Evolutionary conservation across 1,140 invertebrate genomes (phyloP), one percentile per base, ranked within the genome.

Genomic region (Augochlora pura): DNA sequence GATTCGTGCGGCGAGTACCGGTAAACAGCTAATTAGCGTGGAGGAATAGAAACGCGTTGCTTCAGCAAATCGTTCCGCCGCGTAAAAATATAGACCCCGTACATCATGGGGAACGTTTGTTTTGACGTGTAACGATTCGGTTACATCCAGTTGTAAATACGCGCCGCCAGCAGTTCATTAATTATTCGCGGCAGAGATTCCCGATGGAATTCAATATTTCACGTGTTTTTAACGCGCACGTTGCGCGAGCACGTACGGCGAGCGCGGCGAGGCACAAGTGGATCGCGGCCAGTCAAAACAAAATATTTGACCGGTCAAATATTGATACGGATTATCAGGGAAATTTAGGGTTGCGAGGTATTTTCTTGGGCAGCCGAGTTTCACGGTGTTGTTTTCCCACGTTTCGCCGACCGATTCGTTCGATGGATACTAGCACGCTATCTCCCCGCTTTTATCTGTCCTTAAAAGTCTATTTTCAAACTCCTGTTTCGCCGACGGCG

Each of bases 321-420:
- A 62, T 62, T 27, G 60, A 27, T 32, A 32, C 5, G 25, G 16
- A 62, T 16, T 62, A 62, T 62, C 25, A 25, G 14, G 25, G 54
- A 9, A 62, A 62, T 18, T 38, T 63, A 59, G 23, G 57, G n/a
- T 3, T 25, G 57, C n/a, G 9, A 57, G 21, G 18, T 57, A 57
- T 57, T 57, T 57, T 57, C 21, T n/a, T n/a, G 21, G 54, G 54
- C 7, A 7, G 54, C 21, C 49, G 5, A 14, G 49, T 52, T 52
- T 18, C 49, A 21, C 18, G 6, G 25, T 21, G 39, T 71, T 38
- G 27, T 68, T 77, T 16, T 38, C 46, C 21, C 39, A 46, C 54
- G 38, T 67, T 67, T 25, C 27, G 16, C 23, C 42, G 7, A 60
- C 25, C 42, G 68, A 87, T 87, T 80, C 88, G 89, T 88, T 90